Base-by-base conservation (phyloP, 2,113 vertebrate genomes). In the Caretta caretta region DNA sequence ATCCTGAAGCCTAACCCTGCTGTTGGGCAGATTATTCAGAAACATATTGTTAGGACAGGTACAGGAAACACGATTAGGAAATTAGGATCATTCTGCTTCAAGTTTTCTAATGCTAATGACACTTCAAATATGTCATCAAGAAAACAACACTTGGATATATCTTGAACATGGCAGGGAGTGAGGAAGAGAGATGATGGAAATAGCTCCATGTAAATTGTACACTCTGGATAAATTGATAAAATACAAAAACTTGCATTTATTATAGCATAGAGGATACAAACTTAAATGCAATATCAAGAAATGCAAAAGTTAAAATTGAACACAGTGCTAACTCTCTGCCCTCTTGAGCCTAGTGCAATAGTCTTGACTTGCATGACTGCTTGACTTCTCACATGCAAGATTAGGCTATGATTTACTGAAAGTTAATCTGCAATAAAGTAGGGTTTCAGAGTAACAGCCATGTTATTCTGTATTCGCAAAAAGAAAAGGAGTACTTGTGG, bases 91-190 rank as follows among this genome's bases (percentile, higher is more conserved):
- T 69, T 35, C 31, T 69, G 62, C 62, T 69, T 69, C 31, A 69
- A 69, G 31, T 69, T 69, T 69, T 69, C 31, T 69, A n/a, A n/a
- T 69, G 31, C n/a, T n/a, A 69, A n/a, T n/a, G 38, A 13, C 22
- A 5, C 42, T 46, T 24, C 38, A 76, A 25, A 76, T 46, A 75
- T 42, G 14, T 35, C 62, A 75, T 42, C 69, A 92, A 62, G 56
- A 90, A 88, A 65, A 80, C 6, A 0, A 56, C 62, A 35, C 62
- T 42, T 75, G 19, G 69, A 80, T 83, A 10, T 78, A 35, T 85
- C 59, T 80, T 90, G 13, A 0, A 6, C n/a, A 31, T 0, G 0
- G 31, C 22, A 49, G n/a, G 54, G 20, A 38, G 49, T 22, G 31
- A 57, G 46, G 59, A 20, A 38, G 49, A 90, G 84, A 83, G 46